These are phyloP conservation scores for Tetanocera ferruginea DNA, from an alignment of 2,888 invertebrate species.

Conservation along the genomic window DNA sequence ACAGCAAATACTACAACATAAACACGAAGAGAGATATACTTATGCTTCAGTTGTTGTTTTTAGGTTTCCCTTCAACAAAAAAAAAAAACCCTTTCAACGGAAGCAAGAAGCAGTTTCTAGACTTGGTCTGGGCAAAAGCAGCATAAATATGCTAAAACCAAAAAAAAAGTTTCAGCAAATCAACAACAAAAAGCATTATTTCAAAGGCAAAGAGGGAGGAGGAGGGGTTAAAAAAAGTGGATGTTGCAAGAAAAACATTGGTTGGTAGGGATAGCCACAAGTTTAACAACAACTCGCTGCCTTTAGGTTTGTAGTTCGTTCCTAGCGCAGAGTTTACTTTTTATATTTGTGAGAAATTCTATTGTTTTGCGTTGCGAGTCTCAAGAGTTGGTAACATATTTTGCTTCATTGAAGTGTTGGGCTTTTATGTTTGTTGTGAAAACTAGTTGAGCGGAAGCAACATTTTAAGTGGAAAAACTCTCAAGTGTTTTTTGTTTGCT, in stretches of 20 bases:
- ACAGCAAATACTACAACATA: not conserved
- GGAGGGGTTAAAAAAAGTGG: not conserved
- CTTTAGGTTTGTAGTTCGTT: no score
- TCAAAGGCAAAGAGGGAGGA: not conserved
- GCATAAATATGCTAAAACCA: not conserved
- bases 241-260: no score
- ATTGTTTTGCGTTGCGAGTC: no score
- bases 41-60: conserved; percentile 14
- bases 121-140: not conserved
- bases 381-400: not conserved
- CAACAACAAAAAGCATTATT: not conserved
- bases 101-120: conserved; percentile 19
- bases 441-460: conserved; percentile 7
- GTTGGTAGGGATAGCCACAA: no score
- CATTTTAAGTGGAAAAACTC: conserved; percentile 7
- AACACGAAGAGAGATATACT: not conserved
- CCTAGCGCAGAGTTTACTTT: no score
- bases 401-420: conserved; percentile 15
- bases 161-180: not conserved
- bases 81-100: conserved; percentile 22
- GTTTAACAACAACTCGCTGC: no score
- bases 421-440: conserved; percentile 13
- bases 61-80: not conserved
- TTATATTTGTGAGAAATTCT: no score
- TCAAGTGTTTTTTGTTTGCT: not conserved